These are phyloP conservation scores for Elephas maximus DNA, from an alignment of 2,113 vertebrate species.

Conservation along the genomic window DNA sequence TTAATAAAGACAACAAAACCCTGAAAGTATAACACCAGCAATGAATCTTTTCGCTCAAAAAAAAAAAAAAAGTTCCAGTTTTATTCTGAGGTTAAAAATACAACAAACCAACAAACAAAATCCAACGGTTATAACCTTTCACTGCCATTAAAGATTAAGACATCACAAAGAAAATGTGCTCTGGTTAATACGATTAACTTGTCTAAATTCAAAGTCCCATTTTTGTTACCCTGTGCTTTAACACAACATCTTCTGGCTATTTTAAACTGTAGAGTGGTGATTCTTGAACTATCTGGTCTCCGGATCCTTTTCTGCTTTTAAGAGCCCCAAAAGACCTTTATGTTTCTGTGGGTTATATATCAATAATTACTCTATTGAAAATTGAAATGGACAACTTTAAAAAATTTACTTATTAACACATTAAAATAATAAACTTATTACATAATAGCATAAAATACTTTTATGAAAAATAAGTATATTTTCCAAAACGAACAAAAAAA, in stretches of 20 bases:
- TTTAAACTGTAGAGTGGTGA: neutral
- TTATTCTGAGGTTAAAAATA: neutral
- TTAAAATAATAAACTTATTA: neutral
- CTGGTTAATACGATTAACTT: neutral
- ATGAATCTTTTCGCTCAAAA: neutral
- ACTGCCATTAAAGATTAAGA: neutral
- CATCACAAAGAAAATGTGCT: neutral
- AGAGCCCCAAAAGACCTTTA: neutral
- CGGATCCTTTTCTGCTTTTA: neutral
- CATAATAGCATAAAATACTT: neutral
- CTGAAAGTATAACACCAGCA: neutral
- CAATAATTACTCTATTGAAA: neutral
- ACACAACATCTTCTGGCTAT: neutral
- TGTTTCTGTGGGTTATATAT: neutral
- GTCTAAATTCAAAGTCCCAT: neutral
- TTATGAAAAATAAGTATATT: conserved; percentile 10
- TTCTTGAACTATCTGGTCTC: neutral
- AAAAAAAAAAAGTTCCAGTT: neutral
- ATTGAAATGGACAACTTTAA: neutral
- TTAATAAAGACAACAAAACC: neutral
- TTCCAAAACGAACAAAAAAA: conserved; percentile 5
- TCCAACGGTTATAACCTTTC: neutral
- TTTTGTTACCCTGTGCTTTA: neutral
- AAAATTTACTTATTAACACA: neutral
- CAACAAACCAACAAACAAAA: neutral